These are phyloP conservation scores for Phyllostomus hastatus DNA, from an alignment of 2,113 vertebrate species.

Conservation along the genomic window DNA sequence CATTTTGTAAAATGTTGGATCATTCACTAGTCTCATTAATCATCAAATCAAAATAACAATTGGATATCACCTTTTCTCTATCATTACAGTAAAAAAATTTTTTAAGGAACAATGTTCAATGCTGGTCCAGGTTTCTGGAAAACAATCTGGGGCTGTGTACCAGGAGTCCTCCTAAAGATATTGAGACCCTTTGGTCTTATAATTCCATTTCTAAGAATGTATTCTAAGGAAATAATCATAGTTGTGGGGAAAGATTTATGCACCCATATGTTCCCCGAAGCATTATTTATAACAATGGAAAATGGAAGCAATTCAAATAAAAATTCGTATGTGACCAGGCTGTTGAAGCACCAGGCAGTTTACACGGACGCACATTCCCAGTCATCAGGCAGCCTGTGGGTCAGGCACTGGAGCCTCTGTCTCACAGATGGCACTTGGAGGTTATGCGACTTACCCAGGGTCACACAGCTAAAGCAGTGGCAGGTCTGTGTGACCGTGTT, in stretches of 20 bases:
- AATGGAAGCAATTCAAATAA: conserved; percentile 68
- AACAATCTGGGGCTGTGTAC: background rate
- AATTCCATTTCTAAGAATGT: conserved; percentile 60
- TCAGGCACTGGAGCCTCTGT: background rate
- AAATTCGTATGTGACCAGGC: conserved; percentile 56
- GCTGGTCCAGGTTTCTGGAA: background rate
- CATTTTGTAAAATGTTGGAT: conserved; percentile 32
- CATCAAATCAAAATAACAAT: conserved; percentile 42
- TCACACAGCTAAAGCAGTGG: background rate
- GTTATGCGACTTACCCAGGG: background rate
- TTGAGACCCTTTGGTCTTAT: conserved; percentile 31
- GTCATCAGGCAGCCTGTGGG: background rate
- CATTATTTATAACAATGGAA: conserved; percentile 66
- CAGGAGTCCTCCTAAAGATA: conserved; percentile 33
- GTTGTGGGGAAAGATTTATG: conserved; percentile 61
- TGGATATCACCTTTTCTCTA: background rate
- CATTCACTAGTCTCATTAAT: conserved; percentile 18
- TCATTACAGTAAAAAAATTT: background rate
- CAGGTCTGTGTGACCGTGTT: background rate
- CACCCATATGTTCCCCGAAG: conserved; percentile 53
- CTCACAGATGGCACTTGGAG: background rate
- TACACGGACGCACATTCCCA: background rate
- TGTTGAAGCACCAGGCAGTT: background rate
- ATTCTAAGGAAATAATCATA: conserved; percentile 47
- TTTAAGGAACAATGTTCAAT: background rate